Percentiles rank a stretch among this genome's conserved stretches.
phyloP scores from a whole-genome alignment of 2,797 vertebrate genomes.

The Chlorospingus flavigularis region DNA sequence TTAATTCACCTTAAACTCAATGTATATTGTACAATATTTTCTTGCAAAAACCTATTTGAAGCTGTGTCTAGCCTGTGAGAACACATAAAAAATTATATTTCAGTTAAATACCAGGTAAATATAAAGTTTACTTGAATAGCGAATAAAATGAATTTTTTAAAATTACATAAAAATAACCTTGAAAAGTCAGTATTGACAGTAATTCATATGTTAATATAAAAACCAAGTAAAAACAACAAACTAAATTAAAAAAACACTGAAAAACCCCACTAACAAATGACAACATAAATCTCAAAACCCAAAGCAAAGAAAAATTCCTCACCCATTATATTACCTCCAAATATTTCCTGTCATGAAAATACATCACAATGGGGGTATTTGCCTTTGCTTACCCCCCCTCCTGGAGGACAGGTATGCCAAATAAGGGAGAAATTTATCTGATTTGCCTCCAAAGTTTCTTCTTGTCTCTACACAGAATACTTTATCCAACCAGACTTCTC shows the following conservation, averaged over 20 bases:
- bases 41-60: neutral
- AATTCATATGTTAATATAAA: neutral
- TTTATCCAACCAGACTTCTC: neutral
- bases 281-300: neutral
- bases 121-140: neutral
- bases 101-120: neutral
- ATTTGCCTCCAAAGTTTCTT: neutral
- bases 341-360: neutral
- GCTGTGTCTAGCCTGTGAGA: neutral
- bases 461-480: neutral
- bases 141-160: fast-evolving
- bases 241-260: neutral
- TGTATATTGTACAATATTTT: neutral
- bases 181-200: neutral
- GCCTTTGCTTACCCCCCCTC: neutral
- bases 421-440: neutral
- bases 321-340: neutral
- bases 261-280: neutral
- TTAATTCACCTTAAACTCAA: neutral
- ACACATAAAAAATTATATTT: neutral
- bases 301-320: neutral
- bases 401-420: neutral
- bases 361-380: neutral
- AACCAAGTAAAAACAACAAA: fast-evolving
- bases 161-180: neutral